Percentiles rank a stretch among this genome's conserved stretches.
phyloP scores from a whole-genome alignment of 2,797 vertebrate genomes.

The Sebastes nivosus region DNA sequence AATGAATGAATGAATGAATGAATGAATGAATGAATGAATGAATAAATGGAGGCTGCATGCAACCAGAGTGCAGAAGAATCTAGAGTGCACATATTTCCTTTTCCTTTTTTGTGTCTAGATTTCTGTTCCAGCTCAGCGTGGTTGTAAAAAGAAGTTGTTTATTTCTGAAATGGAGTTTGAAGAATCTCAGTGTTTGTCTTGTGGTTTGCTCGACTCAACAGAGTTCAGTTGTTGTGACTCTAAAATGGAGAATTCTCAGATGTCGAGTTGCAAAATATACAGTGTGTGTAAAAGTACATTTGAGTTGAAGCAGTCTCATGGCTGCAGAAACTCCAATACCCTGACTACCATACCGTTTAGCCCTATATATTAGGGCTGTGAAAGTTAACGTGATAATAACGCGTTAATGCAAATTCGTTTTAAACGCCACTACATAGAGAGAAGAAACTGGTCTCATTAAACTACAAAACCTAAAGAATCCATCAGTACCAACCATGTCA shows the following conservation, averaged over 20 bases:
- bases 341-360: too few relatives aligned
- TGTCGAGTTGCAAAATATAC: not conserved
- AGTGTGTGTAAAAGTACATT: not conserved
- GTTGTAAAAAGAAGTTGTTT: not conserved
- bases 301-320: not conserved
- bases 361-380: not conserved
- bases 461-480: too few relatives aligned
- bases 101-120: not conserved
- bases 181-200: not conserved
- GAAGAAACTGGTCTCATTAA: too few relatives aligned
- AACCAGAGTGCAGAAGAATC: slow-evolving; percentile 1
- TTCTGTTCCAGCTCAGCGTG: not conserved
- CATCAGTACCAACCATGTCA: too few relatives aligned
- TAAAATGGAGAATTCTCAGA: not conserved
- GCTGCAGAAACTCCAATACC: not conserved
- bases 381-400: too few relatives aligned
- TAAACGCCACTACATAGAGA: too few relatives aligned
- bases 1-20: not conserved
- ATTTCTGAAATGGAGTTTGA: not conserved
- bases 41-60: not conserved
- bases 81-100: not conserved
- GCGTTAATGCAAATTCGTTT: too few relatives aligned
- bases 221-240: not conserved
- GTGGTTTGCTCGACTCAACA: not conserved
- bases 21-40: too few relatives aligned